These are phyloP conservation scores for Callithrix jacchus DNA, from an alignment of 2,113 vertebrate genomes.

Conservation along the genomic window DNA sequence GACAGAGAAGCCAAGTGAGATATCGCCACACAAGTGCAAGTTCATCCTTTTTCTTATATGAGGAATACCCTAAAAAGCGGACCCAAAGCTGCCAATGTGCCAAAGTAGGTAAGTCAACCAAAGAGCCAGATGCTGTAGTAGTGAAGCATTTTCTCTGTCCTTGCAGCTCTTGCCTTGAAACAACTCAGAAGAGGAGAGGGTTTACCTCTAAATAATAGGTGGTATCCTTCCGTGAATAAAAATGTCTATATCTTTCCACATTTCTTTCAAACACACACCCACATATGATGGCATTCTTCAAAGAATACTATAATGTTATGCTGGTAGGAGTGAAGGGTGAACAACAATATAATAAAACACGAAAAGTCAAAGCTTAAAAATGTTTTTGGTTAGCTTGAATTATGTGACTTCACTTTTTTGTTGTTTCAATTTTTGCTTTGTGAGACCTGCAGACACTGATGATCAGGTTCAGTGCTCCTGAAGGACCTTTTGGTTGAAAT, in stretches of 20 bases:
- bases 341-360: background rate
- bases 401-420: background rate
- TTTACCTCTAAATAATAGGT: background rate
- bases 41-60: conserved; percentile 42
- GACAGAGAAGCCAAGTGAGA: conserved; percentile 13
- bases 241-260: background rate
- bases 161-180: conserved; percentile 44
- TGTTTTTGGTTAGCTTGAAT: background rate
- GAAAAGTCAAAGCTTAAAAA: background rate
- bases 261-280: background rate
- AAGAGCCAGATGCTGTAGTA: conserved; percentile 70
- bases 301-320: background rate
- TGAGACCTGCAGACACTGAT: background rate
- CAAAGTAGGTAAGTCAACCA: conserved; percentile 71
- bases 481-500: background rate
- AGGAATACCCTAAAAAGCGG: conserved; percentile 74
- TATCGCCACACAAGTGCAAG: background rate
- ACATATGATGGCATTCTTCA: background rate
- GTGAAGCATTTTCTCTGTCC: conserved; percentile 71
- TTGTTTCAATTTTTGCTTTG: background rate
- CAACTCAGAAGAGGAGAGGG: background rate
- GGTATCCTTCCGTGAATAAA: background rate
- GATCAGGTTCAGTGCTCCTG: background rate
- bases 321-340: background rate
- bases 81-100: conserved; percentile 61